Evolutionary conservation across 2,888 invertebrate species (phyloP).

Genomic region (Euzophera pinguis): DNA sequence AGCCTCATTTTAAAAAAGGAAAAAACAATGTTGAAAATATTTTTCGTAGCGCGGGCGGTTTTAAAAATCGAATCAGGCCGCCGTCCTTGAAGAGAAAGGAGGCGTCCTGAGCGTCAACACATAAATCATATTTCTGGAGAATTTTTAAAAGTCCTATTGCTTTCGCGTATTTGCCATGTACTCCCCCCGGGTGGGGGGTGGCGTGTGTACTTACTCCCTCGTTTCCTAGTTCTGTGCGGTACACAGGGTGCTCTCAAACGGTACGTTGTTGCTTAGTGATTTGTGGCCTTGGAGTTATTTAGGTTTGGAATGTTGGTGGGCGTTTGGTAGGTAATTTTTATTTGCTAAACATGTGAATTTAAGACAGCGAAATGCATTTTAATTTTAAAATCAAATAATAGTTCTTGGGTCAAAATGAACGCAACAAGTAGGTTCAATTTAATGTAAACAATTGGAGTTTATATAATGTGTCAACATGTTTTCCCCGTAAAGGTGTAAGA

Average conservation of each 20-base stretch:
- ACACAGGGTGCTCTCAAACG: slow-evolving; percentile 45
- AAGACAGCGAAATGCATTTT: too few relatives aligned
- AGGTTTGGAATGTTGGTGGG: too few relatives aligned
- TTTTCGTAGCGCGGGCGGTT: slow-evolving; percentile 59
- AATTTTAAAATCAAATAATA: too few relatives aligned
- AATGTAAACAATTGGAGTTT: too few relatives aligned
- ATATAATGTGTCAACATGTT: too few relatives aligned
- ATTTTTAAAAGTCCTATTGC: slow-evolving; percentile 81
- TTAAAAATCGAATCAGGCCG: slow-evolving; percentile 79
- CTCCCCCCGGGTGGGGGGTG: slow-evolving; percentile 57
- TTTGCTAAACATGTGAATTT: too few relatives aligned
- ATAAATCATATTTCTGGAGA: slow-evolving; percentile 81
- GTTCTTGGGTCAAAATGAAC: too few relatives aligned
- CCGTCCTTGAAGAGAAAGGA: slow-evolving; percentile 66
- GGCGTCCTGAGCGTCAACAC: slow-evolving; percentile 75
- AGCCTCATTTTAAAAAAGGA: slow-evolving; percentile 28
- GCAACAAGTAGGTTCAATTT: too few relatives aligned
- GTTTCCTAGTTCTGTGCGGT: slow-evolving; percentile 72
- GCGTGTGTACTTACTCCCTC: slow-evolving; percentile 78
- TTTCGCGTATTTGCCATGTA: slow-evolving; percentile 81
- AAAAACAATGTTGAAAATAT: slow-evolving; percentile 38
- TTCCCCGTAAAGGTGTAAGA: too few relatives aligned
- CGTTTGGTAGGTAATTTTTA: too few relatives aligned
- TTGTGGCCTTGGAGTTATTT: slow-evolving; percentile 33
- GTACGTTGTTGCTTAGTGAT: slow-evolving; percentile 24